phyloP scores from a whole-genome alignment of 2,113 vertebrate species.

The Atherinomorus stipes region DNA sequence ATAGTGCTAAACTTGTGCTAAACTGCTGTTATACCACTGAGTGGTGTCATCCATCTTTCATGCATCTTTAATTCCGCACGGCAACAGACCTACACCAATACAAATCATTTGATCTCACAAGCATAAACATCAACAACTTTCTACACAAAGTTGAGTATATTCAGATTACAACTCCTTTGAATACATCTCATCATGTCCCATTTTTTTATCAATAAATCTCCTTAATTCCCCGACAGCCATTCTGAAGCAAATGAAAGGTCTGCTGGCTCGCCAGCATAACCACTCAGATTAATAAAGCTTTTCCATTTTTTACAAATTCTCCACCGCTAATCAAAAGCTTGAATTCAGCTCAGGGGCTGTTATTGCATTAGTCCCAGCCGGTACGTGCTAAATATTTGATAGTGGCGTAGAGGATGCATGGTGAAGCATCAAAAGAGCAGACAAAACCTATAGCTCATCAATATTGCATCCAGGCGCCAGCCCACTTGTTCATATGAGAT shows the following conservation, averaged over 20 bases:
- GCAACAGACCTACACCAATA: no score
- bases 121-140: no score
- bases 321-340: slow-evolving; percentile 69
- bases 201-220: no score
- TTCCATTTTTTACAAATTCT: slow-evolving; percentile 45
- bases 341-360: slow-evolving; percentile 45
- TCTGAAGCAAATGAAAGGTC: slow-evolving; percentile 45
- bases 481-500: slow-evolving; percentile 60
- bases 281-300: slow-evolving; percentile 55
- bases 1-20: no score
- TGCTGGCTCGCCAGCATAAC: slow-evolving; percentile 39
- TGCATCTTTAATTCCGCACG: no score
- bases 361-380: slow-evolving; percentile 61
- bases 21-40: no score
- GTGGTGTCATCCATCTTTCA: no score
- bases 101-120: no score
- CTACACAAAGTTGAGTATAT: neutral
- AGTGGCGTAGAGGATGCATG: slow-evolving; percentile 40
- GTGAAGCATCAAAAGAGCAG: slow-evolving; percentile 54
- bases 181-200: neutral
- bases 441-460: slow-evolving; percentile 74
- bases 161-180: neutral
- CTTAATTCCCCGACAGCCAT: slow-evolving; percentile 34
- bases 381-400: slow-evolving; percentile 81
- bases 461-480: slow-evolving; percentile 71